Base-by-base conservation (phyloP, 37 sponge, comb jelly and placozoan genomes). In the Spongia lamella region DNA sequence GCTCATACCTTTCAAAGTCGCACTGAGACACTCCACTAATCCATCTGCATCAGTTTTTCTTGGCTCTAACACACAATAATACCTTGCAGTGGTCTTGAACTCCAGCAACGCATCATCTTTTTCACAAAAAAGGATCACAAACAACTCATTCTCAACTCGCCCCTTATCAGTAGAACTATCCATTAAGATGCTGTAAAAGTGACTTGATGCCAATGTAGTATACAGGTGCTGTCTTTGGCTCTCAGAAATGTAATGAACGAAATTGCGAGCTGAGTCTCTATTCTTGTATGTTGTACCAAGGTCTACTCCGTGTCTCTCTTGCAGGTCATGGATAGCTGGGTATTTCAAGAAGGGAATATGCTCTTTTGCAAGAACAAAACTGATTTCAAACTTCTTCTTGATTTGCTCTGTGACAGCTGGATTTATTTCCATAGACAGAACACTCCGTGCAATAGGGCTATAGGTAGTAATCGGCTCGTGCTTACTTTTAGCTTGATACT, bases 121-220 rank as follows among this genome's bases (percentile, higher is more conserved):
- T 11, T 58, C 7, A 22, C 27, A 58, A 26, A 29, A 84, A 55
- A 72, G 57, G 29, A 81, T 27, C 0, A 63, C 77, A 27, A 88
- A 35, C 13, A 88, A 58, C 52, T 88, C 89, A 29, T 88, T 50
- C 32, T 82, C 83, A 59, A 72, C 53, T 35, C 76, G 68, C 27
- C 82, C 70, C 22, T 35, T 57, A 63, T 71, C 77, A 26, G 81
- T 81, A 20, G 67, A 56, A 19, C 89, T 68, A 78, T 87, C 88
- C 82, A 87, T 82, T 16, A 87, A 56, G 29, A 81, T 72, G 53
- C 88, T 87, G 50, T 64, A 81, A 56, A n/a, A n/a, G n/a, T n/a
- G n/a, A n/a, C n/a, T n/a, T n/a, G n/a, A n/a, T n/a, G n/a, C n/a
- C n/a, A n/a, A 87, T 0, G 7, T 22, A 0, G 3, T 17, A 26